Evolutionary conservation across 1,140 invertebrate genomes (phyloP).

Genomic region (Drosophila murphyi): DNA sequence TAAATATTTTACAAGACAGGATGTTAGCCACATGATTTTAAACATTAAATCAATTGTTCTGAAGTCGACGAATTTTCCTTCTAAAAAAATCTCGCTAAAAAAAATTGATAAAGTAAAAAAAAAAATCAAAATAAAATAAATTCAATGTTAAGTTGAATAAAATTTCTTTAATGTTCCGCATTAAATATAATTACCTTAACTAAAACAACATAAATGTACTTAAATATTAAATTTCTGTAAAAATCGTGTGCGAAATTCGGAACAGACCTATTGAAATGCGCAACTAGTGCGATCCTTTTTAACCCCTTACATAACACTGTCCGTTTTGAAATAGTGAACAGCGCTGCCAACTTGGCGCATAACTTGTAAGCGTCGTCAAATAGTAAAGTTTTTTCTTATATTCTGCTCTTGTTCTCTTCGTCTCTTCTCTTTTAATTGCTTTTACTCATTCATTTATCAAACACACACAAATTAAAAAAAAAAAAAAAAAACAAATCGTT

Average conservation of each 20-base stretch:
- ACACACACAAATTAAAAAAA: constrained; percentile 38
- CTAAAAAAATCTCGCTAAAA: too few relatives aligned
- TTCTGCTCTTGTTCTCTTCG: constrained; percentile 67
- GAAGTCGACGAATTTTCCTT: too few relatives aligned
- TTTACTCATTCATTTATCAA: constrained; percentile 52
- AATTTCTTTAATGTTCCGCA: too few relatives aligned
- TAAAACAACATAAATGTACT: too few relatives aligned
- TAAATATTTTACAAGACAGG: too few relatives aligned
- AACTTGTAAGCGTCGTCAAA: constrained; percentile 34
- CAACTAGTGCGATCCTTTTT: constrained; percentile 26
- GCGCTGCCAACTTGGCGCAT: constrained; percentile 24
- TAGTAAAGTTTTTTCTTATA: constrained; percentile 45
- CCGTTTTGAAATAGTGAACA: constrained; percentile 27
- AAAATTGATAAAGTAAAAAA: too few relatives aligned
- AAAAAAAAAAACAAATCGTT: constrained; percentile 48
- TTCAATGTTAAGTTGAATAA: too few relatives aligned
- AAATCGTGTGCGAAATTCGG: not conserved
- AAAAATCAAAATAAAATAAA: too few relatives aligned
- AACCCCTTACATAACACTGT: constrained; percentile 15
- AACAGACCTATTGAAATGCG: constrained; percentile 15
- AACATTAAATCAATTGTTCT: too few relatives aligned
- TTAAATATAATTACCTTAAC: too few relatives aligned
- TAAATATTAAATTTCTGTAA: too few relatives aligned
- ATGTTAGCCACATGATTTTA: too few relatives aligned
- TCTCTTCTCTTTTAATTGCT: constrained; percentile 68